Evolutionary conservation across 2,797 vertebrate genomes (phyloP), one percentile per base, ranked within the genome.

Genomic region (Pantherophis alleghaniensis): DNA sequence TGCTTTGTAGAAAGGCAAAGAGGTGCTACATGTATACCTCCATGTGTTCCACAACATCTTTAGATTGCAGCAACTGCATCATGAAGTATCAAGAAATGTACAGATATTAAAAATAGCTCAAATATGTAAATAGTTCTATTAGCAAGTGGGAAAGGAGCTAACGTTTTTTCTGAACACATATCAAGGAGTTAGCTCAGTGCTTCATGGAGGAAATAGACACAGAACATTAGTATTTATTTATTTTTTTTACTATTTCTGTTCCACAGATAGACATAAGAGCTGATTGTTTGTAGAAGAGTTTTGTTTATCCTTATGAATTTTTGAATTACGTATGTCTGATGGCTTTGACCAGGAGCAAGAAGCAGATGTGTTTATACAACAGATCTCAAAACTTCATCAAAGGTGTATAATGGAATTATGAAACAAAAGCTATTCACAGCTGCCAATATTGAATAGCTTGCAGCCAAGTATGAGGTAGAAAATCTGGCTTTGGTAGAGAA

Each of bases 401-500:
- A 90, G 60, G 47, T 92, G 88, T 94, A 90, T 91, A 59, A 69
- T 92, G 57, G 18, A 28, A 86, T 93, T 95, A 22, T 91, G 91
- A 93, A 92, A 66, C n/a, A 91, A 61, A 90, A 96, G 26, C 13
- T 37, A 11, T 89, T 7, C 51, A 0, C 89, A 93, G 55, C 63
- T 95, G 86, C 88, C 88, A 61, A 32, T 89, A 91, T 37, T 88
- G 86, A 60, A 37, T 94, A 89, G 47, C 69, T 94, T 66, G 0
- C 93, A 95, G 89, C 90, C 87, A 93, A 89, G 88, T 93, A 63
- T 95, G 74, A 57, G 26, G 83, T 95, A 74, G 60, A 28, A 42
- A 53, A 95, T 28, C 88, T 95, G 2, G 53, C 94, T 97, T 97
- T 96, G 63, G 32, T 93, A 60, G 59, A 95, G 92, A 83, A 92